Base-by-base conservation (phyloP, 2,113 vertebrate species). In the Hypanus sabinus region DNA sequence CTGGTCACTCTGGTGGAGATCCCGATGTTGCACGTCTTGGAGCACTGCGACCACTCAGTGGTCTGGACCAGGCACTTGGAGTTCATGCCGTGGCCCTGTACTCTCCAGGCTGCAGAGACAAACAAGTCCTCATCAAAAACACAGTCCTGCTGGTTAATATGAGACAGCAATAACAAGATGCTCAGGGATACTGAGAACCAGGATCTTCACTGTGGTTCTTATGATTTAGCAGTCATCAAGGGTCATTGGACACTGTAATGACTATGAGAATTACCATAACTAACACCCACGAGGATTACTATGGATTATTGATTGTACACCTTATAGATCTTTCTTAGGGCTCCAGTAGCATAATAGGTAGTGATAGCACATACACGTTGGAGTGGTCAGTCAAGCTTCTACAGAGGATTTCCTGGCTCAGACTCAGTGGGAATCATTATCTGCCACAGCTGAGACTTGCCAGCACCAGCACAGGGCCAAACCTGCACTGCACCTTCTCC, bases 1-100 rank as follows among this genome's bases (percentile, higher is more conserved):
- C 96, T 97, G 95, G 96, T 97, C 93, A 97, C 96, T 0, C 97
- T 95, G 94, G 96, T 97, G 12, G 97, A 97, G 68, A 97, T 80
- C 92, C 97, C 97, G 94, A 96, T 96, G 60, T 96, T 96, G n/a
- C 97, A 97, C 20, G 96, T 95, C 77, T 96, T 94, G 71, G 97
- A 97, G 80, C 97, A 97, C 33, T 96, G 95, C 0, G 96, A 96
- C 97, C 97, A 97, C 5, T 94, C 94, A 0, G 96, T 97, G 94
- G 95, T 96, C 95, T 97, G 96, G 0, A 94, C 95, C 94, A 96
- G 94, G 94, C 97, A 97, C 83, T 94, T 68, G 75, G 95, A 60
- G n/a, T 94, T 87, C 0, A 80, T 94, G 3, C 95, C 94, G 93
- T 93, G 75, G 0, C 96, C 95, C 73, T 94, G 94, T 1, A 95